phyloP scores from a whole-genome alignment of 2,888 invertebrate genomes.

The Sinopyrophorus schimmeli region DNA sequence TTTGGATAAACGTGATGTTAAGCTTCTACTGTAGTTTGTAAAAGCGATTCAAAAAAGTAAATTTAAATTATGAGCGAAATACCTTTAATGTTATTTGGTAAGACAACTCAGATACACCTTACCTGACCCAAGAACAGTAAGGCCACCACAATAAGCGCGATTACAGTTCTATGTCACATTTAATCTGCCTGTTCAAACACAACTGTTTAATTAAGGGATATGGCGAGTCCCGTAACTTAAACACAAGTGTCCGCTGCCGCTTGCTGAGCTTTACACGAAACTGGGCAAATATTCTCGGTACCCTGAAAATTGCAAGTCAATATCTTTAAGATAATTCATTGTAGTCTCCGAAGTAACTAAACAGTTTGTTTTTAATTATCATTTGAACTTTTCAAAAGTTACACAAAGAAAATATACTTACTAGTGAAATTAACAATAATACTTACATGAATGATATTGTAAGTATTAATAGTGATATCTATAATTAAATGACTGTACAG shows the following conservation, averaged over 20 bases:
- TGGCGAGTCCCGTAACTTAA: slow-evolving; percentile 56
- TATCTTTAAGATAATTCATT: slow-evolving; percentile 44
- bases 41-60: no score
- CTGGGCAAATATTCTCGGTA: slow-evolving; percentile 45
- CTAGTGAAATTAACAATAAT: no score
- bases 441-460: no score
- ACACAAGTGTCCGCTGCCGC: slow-evolving; percentile 58
- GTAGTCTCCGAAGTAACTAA: no score
- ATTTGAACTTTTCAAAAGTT: no score
- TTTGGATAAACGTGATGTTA: no score
- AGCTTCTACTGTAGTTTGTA: no score
- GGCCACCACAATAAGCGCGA: slow-evolving; percentile 57
- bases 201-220: slow-evolving; percentile 58
- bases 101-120: slow-evolving; percentile 25
- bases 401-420: no score
- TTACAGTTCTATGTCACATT: slow-evolving; percentile 58
- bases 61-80: no score
- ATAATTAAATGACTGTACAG: no score
- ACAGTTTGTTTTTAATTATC: no score
- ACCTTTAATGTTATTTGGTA: slow-evolving; percentile 16
- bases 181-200: slow-evolving; percentile 59
- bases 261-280: slow-evolving; percentile 47
- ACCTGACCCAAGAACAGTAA: slow-evolving; percentile 29
- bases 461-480: no score
- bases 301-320: slow-evolving; percentile 41